phyloP scores from a whole-genome alignment of 2,888 invertebrate genomes.

The Thumatha senex region DNA sequence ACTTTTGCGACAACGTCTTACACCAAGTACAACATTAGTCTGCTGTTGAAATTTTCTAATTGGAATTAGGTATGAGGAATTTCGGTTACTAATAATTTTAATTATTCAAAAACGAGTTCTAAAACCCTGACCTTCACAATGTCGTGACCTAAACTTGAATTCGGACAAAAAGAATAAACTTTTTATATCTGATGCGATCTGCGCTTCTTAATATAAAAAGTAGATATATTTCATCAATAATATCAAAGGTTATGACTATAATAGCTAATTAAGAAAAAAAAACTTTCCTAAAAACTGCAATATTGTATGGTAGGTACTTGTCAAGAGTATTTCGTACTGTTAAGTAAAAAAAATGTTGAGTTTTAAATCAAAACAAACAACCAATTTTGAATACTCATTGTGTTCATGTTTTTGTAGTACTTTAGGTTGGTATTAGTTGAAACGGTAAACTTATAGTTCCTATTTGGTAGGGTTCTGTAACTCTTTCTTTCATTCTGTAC shows the following conservation, averaged over 20 bases:
- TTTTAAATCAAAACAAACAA: background rate
- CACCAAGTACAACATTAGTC: too few species aligned
- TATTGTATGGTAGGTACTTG: background rate
- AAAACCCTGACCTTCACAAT: constrained; percentile 48
- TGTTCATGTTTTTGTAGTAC: too few species aligned
- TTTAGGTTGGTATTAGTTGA: too few species aligned
- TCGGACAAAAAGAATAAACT: constrained; percentile 32
- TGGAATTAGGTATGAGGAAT: too few species aligned
- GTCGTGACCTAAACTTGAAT: constrained; percentile 57
- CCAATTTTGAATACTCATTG: too few species aligned
- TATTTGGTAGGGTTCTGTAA: too few species aligned
- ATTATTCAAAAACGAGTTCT: too few species aligned
- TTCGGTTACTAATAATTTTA: too few species aligned
- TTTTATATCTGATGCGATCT: constrained; percentile 18
- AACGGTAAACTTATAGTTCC: too few species aligned
- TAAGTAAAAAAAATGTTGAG: background rate
- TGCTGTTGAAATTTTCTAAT: too few species aligned
- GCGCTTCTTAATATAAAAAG: constrained; percentile 7
- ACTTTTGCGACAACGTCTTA: too few species aligned
- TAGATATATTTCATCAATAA: background rate
- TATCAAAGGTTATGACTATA: constrained; percentile 4
- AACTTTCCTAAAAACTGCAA: background rate
- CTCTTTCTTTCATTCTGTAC: too few species aligned
- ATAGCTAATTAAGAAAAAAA: background rate
- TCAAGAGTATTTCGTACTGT: background rate